These are phyloP conservation scores for Coccyzus lansbergi DNA, from an alignment of 2,797 vertebrate genomes.

Conservation along the genomic window DNA sequence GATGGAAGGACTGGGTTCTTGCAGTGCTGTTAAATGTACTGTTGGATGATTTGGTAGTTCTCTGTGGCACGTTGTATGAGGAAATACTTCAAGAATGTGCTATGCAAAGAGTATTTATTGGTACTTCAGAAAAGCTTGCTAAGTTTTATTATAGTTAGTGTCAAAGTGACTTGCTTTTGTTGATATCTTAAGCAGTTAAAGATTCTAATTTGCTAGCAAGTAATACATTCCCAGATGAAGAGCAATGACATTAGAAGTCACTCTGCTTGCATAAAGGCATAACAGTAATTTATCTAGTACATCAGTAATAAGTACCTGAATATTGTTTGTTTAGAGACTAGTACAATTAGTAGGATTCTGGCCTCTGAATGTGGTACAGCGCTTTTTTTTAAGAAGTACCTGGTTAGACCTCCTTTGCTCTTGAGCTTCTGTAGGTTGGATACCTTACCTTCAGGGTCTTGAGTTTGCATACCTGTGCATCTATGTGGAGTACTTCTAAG, in stretches of 20 bases:
- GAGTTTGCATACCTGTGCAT: neutral
- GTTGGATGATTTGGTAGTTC: neutral
- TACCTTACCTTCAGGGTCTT: constrained; percentile 15
- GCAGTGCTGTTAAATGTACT: fast-evolving
- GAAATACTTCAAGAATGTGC: neutral
- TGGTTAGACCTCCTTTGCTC: neutral
- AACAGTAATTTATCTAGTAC: neutral
- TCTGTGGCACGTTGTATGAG: neutral
- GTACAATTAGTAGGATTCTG: neutral
- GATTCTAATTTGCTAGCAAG: neutral
- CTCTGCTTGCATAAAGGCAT: neutral
- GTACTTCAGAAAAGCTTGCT: neutral
- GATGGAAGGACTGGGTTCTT: neutral
- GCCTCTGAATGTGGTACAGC: neutral
- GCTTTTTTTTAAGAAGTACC: neutral
- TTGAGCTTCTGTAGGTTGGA: neutral
- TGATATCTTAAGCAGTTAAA: neutral
- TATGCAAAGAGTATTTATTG: neutral
- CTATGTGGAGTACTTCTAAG: neutral
- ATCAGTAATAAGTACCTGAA: neutral
- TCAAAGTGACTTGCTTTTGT: neutral
- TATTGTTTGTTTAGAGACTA: neutral
- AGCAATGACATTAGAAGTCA: neutral
- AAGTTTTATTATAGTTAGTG: neutral
- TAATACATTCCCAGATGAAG: neutral